phyloP scores from a whole-genome alignment of 1,140 invertebrate species.

The Lucilia sericata region DNA sequence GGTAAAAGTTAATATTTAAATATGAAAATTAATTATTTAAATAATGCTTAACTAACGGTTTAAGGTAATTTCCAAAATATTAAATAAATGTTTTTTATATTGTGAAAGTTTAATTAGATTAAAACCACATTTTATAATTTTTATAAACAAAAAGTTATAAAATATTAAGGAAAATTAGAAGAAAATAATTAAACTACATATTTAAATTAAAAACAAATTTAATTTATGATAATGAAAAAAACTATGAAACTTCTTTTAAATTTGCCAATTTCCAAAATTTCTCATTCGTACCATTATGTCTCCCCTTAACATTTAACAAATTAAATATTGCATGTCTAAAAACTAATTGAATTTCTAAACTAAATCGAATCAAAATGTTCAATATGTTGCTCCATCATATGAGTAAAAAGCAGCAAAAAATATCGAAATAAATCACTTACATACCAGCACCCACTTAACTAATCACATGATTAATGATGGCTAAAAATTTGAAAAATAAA shows the following conservation, averaged over 20 bases:
- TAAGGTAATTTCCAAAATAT: not conserved
- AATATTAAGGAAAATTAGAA: too few relatives aligned
- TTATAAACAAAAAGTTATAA: too few relatives aligned
- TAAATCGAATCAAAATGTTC: not conserved
- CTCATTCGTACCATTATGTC: too few relatives aligned
- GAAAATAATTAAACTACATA: too few relatives aligned
- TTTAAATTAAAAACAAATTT: too few relatives aligned
- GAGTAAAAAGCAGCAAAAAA: not conserved
- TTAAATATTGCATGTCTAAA: constrained; percentile 17
- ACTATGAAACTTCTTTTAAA: too few relatives aligned
- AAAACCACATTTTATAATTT: too few relatives aligned
- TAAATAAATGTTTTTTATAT: not conserved
- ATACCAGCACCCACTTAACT: constrained; percentile 64
- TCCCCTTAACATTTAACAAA: too few relatives aligned
- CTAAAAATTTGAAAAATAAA: constrained; percentile 56
- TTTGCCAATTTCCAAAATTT: not conserved
- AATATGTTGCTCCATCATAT: not conserved
- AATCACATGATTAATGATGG: constrained; percentile 68
- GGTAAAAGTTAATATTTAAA: constrained; percentile 17
- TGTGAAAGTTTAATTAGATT: constrained; percentile 18
- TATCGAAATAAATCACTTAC: not conserved
- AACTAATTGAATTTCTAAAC: constrained; percentile 20
- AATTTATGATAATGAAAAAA: too few relatives aligned
- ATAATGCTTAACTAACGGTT: constrained; percentile 32
- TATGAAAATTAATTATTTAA: constrained; percentile 31